Evolutionary conservation across 2,113 vertebrate genomes (phyloP), one percentile per base, ranked within the genome.

Genomic region (Oxygymnocypris stewartii): DNA sequence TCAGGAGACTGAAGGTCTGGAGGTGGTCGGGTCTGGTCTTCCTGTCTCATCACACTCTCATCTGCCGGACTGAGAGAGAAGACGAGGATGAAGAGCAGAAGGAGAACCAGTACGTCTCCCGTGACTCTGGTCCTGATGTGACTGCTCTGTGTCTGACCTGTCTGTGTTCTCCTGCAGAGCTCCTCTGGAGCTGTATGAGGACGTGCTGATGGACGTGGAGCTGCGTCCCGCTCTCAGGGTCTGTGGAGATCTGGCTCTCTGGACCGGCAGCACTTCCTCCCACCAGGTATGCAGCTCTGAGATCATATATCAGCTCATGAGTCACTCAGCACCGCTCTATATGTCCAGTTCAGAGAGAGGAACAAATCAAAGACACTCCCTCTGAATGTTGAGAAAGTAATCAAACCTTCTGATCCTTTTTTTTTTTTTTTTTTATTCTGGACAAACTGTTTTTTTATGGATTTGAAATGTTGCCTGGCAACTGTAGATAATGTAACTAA

Each of bases 1-100:
- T 51, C 89, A 99, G 98, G 97, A 97, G n/a, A 93, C 96, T 6
- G 94, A 94, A 69, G 93, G 93, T 42, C 92, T 99, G 91, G 97
- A 97, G 92, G 96, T 98, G 73, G 93, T 97, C 9, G 96, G 97
- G 54, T 94, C 89, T 69, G 93, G 93, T 37, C 35, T 37, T 37
- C 35, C 35, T 37, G 42, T 94, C 94, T 14, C 90, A 77, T 83
- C 95, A 78, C 77, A 63, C 3, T 90, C 84, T 51, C 86, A 86
- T 69, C 73, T 82, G 49, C 18, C 49, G 8, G 47, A 90, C 0
- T n/a, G n/a, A 83, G 11, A 86, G 91, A 20, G 88, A 89, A 25
- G 35, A 89, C 13, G 23, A 85, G 44, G 86, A 84, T 7, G 57
- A 13, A 9, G 79, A 87, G 18, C 80, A 87, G 25, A 76, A 91